These are phyloP conservation scores for Philereme transversata DNA, from an alignment of 2,888 invertebrate species.

Conservation along the genomic window DNA sequence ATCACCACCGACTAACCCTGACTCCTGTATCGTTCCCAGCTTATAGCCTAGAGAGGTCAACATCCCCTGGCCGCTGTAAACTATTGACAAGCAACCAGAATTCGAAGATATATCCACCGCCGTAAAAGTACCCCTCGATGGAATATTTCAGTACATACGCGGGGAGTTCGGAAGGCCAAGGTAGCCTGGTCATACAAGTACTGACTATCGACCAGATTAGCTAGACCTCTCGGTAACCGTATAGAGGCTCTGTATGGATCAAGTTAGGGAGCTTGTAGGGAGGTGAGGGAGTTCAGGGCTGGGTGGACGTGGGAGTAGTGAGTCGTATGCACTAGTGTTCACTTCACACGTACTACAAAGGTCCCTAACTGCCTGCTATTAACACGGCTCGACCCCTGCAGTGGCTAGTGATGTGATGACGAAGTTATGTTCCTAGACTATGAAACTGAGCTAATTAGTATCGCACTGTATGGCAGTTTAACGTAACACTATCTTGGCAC, in stretches of 20 bases:
- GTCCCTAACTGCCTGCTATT: conserved; percentile 82
- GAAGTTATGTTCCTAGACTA: conserved; percentile 7
- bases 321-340: conserved; percentile 72
- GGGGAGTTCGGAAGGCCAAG: conserved; percentile 5
- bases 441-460: conserved; percentile 6
- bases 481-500: too few relatives aligned
- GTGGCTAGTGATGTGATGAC: conserved; percentile 58
- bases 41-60: conserved; percentile 47
- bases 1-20: conserved; percentile 38
- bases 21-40: conserved; percentile 35
- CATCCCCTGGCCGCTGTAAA: conserved; percentile 51
- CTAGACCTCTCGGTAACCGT: conserved; percentile 41
- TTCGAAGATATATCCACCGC: conserved; percentile 41
- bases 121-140: conserved; percentile 13
- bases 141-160: conserved; percentile 4
- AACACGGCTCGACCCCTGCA: conserved; percentile 69
- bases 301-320: conserved; percentile 45
- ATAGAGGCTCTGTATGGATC: not conserved
- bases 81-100: conserved; percentile 50
- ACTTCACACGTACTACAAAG: conserved; percentile 82
- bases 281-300: conserved; percentile 39
- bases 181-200: conserved; percentile 21
- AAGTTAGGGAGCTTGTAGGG: conserved; percentile 9
- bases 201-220: conserved; percentile 46
- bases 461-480: too few relatives aligned